Evolutionary conservation across 2,888 invertebrate species (phyloP).

Genomic region (Eilema sororculum): DNA sequence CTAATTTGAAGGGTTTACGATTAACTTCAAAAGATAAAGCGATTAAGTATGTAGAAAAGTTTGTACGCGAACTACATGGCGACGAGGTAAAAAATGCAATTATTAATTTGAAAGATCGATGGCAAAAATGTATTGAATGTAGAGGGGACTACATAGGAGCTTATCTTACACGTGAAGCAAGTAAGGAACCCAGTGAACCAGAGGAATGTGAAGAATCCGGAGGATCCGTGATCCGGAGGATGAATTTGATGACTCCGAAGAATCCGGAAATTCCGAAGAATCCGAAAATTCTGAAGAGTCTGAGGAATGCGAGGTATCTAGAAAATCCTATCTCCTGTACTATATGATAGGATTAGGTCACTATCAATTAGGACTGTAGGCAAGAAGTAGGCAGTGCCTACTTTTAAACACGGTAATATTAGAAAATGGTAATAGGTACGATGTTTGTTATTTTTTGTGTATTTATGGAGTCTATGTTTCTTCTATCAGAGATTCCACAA

Average conservation of each 20-base stretch:
- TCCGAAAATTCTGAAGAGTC: not conserved
- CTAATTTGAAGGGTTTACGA: not conserved
- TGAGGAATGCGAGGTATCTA: not conserved
- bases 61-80: not conserved
- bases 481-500: constrained; percentile 38
- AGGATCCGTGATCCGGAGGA: too few relatives aligned
- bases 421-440: constrained; percentile 22
- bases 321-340: constrained; percentile 23
- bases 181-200: not conserved
- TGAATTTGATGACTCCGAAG: too few relatives aligned
- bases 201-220: not conserved
- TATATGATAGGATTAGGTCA: too few relatives aligned
- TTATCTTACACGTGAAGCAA: not conserved
- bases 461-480: constrained; percentile 45
- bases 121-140: not conserved
- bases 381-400: constrained; percentile 1
- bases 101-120: not conserved
- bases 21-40: not conserved
- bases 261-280: not conserved
- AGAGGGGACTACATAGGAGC: constrained; percentile 10
- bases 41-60: not conserved
- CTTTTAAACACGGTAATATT: constrained; percentile 16
- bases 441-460: constrained; percentile 35
- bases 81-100: not conserved
- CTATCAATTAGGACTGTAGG: not conserved